Evolutionary conservation across 2,888 invertebrate species (phyloP).

Genomic region (Acleris cristana): DNA sequence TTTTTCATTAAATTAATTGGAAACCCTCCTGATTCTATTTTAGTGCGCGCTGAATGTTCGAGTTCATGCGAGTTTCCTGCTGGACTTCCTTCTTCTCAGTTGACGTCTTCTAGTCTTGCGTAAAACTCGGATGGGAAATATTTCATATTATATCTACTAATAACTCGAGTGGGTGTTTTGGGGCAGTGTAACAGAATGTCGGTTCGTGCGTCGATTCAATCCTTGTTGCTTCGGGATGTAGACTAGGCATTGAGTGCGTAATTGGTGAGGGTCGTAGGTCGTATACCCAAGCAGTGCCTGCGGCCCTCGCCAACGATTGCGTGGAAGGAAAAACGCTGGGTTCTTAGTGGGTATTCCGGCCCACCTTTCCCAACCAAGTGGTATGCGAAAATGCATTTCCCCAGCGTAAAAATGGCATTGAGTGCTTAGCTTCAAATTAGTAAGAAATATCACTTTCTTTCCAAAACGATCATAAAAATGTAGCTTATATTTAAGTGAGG

Average conservation of each 20-base stretch:
- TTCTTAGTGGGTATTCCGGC: too few relatives aligned
- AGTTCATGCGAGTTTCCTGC: constrained; percentile 30
- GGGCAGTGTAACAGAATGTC: background rate
- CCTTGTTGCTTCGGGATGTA: background rate
- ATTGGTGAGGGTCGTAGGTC: too few relatives aligned
- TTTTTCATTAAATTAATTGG: constrained; percentile 23
- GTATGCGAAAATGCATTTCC: too few relatives aligned
- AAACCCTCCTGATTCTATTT: constrained; percentile 25
- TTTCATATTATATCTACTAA: constrained; percentile 28
- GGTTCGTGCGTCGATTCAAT: background rate
- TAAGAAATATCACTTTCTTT: too few relatives aligned
- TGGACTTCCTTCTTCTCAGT: constrained; percentile 23
- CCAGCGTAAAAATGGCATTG: background rate
- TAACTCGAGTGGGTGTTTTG: constrained; percentile 18
- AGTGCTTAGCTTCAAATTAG: too few relatives aligned
- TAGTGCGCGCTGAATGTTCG: constrained; percentile 14
- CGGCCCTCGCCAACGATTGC: too few relatives aligned
- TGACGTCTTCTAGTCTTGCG: constrained; percentile 34
- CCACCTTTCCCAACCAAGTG: too few relatives aligned
- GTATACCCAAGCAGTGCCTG: too few relatives aligned
- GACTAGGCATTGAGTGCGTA: background rate
- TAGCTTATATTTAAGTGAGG: too few relatives aligned
- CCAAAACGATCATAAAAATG: too few relatives aligned
- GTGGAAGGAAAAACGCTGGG: too few relatives aligned
- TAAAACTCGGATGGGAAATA: constrained; percentile 24